These are phyloP conservation scores for Macquaria ambigua DNA, from an alignment of 2,113 vertebrate species.

Conservation along the genomic window DNA sequence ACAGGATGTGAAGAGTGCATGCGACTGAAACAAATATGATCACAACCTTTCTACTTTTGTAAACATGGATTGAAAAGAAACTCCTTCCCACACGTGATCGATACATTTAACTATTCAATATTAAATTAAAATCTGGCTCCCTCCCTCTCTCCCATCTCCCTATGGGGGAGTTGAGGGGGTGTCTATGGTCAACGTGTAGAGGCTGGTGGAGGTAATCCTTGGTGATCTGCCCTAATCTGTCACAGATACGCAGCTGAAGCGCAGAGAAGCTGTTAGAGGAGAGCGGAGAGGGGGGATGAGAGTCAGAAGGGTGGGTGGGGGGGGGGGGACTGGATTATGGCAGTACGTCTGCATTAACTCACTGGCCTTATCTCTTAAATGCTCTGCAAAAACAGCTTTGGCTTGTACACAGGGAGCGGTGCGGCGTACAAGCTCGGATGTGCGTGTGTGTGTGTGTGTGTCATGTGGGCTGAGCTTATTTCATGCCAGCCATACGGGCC, in stretches of 20 bases:
- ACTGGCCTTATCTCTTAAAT: conserved; percentile 84
- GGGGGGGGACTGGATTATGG: conserved; percentile 81
- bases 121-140: conserved; percentile 30
- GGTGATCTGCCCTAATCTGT: conserved; percentile 87
- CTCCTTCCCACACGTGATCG: conserved; percentile 2
- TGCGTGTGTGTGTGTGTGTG: conserved; percentile 32
- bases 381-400: conserved; percentile 80
- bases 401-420: conserved; percentile 62
- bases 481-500: conserved; percentile 62
- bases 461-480: conserved; percentile 64
- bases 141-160: conserved; percentile 1
- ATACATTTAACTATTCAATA: conserved; percentile 35
- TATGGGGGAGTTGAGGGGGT: conserved; percentile 41
- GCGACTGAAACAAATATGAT: conserved; percentile 19
- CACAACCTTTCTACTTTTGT: neutral
- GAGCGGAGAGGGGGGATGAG: conserved; percentile 48
- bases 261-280: conserved; percentile 71
- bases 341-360: conserved; percentile 82
- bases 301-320: conserved; percentile 41
- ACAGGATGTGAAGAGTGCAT: conserved; percentile 1
- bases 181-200: conserved; percentile 76
- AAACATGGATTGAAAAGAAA: neutral
- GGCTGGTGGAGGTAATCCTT: conserved; percentile 84
- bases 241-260: conserved; percentile 85
- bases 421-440: conserved; percentile 21